phyloP scores from a whole-genome alignment of 1,140 invertebrate species.

The Microplitis demolitor region DNA sequence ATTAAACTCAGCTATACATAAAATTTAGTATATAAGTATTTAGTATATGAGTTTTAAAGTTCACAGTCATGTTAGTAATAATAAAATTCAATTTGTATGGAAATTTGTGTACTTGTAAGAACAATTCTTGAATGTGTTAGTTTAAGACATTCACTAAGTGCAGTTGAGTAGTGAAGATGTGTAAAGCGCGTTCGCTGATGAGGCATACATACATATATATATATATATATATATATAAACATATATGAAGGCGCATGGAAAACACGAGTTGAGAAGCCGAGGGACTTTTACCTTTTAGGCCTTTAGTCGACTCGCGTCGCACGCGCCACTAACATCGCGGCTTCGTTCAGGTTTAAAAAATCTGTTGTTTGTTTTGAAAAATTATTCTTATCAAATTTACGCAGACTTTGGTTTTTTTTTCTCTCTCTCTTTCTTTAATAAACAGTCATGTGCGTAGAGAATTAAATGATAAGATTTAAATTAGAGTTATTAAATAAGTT shows the following conservation, averaged over 20 bases:
- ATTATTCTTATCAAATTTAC: not conserved
- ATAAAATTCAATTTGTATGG: not conserved
- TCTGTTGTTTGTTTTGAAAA: not conserved
- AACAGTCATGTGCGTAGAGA: too few relatives aligned
- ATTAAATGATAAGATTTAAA: too few relatives aligned
- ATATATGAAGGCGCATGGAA: conserved; percentile 32
- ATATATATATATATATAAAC: not conserved
- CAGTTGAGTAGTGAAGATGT: not conserved
- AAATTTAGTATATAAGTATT: too few relatives aligned
- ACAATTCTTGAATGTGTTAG: not conserved
- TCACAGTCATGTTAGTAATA: not conserved
- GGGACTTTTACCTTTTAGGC: conserved; percentile 43
- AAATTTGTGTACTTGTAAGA: not conserved
- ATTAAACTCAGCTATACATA: too few relatives aligned
- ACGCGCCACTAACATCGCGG: conserved; percentile 40
- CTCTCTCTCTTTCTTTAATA: too few relatives aligned
- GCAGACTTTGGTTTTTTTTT: too few relatives aligned
- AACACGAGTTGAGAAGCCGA: conserved; percentile 38
- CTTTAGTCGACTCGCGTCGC: conserved; percentile 48
- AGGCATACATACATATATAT: not conserved
- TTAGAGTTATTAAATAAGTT: too few relatives aligned
- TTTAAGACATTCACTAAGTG: not conserved
- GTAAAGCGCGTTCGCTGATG: not conserved
- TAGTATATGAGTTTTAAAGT: not conserved
- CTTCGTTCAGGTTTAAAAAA: conserved; percentile 8